Evolutionary conservation across 2,888 invertebrate species (phyloP).

Genomic region (Linnaemya tessellans): DNA sequence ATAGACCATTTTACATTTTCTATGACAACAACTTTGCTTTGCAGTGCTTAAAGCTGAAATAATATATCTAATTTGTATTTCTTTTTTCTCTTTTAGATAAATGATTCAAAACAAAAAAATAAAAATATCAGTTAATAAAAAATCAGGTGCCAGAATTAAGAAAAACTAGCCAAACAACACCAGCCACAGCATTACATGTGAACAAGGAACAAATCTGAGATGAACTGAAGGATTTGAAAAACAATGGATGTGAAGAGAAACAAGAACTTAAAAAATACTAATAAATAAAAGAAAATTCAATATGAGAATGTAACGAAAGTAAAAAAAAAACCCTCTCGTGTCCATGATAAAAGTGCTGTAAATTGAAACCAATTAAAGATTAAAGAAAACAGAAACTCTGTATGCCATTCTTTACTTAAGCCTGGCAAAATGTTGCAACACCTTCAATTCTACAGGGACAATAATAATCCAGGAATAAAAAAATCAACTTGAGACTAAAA

Average conservation of each 20-base stretch:
- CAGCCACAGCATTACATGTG: background rate
- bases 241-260: slow-evolving; percentile 3
- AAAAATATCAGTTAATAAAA: background rate
- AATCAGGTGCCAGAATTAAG: slow-evolving; percentile 2
- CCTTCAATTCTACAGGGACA: background rate
- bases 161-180: background rate
- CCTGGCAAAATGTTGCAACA: background rate
- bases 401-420: background rate
- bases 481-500: background rate
- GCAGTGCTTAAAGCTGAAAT: background rate
- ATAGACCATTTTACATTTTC: background rate
- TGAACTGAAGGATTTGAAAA: slow-evolving; percentile 36
- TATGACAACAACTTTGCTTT: slow-evolving; percentile 7
- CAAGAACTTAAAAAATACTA: background rate
- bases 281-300: slow-evolving; percentile 30
- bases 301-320: slow-evolving; percentile 1
- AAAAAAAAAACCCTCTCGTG: slow-evolving; percentile 50
- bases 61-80: slow-evolving; percentile 14
- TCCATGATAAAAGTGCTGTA: slow-evolving; percentile 63
- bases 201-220: slow-evolving; percentile 7
- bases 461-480: background rate
- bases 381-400: slow-evolving; percentile 29
- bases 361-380: slow-evolving; percentile 74
- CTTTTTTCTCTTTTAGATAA: slow-evolving; percentile 23
- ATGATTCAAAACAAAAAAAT: background rate